Evolutionary conservation across 2,113 vertebrate genomes (phyloP).

Genomic region (Brachirus orientalis): DNA sequence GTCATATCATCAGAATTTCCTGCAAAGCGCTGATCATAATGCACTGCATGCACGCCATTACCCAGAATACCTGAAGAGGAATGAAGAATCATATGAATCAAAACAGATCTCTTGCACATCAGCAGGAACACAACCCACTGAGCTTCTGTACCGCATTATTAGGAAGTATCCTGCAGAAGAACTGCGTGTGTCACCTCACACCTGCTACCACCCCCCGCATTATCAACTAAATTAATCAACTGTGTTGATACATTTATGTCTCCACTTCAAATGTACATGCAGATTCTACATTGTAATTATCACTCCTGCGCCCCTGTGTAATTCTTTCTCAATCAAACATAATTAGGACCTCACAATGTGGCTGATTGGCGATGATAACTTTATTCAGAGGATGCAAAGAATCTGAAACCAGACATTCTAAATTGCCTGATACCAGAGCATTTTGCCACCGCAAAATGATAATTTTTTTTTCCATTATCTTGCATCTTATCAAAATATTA

Average conservation of each 20-base stretch:
- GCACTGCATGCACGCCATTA: slow-evolving; percentile 35
- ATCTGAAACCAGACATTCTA: slow-evolving; percentile 30
- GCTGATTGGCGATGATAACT: slow-evolving; percentile 72
- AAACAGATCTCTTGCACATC: slow-evolving; percentile 35
- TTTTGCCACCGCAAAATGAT: too few relatives aligned
- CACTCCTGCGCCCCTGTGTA: slow-evolving; percentile 33
- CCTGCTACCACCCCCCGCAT: slow-evolving; percentile 47
- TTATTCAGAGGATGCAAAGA: slow-evolving; percentile 29
- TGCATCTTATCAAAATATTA: slow-evolving; percentile 12
- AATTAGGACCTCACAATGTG: slow-evolving; percentile 65
- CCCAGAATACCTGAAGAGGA: slow-evolving; percentile 44
- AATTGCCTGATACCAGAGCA: slow-evolving; percentile 19
- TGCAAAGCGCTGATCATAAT: slow-evolving; percentile 17
- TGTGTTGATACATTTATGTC: slow-evolving; percentile 60
- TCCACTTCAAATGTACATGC: slow-evolving; percentile 32
- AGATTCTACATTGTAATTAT: slow-evolving; percentile 65
- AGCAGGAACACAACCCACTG: too few relatives aligned
- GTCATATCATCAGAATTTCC: slow-evolving; percentile 3
- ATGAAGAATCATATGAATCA: slow-evolving; percentile 62
- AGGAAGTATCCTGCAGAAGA: slow-evolving; percentile 6
- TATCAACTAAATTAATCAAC: slow-evolving; percentile 59
- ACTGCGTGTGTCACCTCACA: slow-evolving; percentile 50
- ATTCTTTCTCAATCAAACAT: slow-evolving; percentile 63
- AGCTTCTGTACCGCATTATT: slow-evolving; percentile 22
- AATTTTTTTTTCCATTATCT: slow-evolving; percentile 38